Conservation (phyloP, 2,888 invertebrate genomes). For the Ennomos quercinarius region DNA sequence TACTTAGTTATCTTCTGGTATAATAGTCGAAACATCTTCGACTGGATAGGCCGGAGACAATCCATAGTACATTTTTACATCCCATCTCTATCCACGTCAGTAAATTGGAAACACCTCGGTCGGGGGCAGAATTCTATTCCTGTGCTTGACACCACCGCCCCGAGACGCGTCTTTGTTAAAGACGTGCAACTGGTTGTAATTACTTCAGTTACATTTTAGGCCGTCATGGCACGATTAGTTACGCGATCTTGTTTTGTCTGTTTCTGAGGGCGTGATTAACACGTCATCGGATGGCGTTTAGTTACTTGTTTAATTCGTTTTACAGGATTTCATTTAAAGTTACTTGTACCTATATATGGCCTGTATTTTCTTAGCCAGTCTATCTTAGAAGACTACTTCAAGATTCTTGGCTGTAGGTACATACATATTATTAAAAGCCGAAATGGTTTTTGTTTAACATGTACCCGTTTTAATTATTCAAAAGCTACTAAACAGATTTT, state of each 20-base stretch:
- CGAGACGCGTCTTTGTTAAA: conserved; percentile 67
- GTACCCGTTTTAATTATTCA: no score
- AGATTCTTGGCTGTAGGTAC: no score
- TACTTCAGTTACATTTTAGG: conserved; percentile 69
- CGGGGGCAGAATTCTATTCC: conserved; percentile 73
- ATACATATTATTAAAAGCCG: no score
- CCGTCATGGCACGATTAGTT: conserved; percentile 58
- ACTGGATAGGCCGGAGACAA: not conserved
- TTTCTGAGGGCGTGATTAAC: conserved; percentile 23
- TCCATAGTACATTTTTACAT: not conserved
- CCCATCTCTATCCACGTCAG: conserved; percentile 34
- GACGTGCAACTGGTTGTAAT: conserved; percentile 73
- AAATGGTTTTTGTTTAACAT: no score
- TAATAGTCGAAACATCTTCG: no score
- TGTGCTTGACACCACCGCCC: conserved; percentile 70
- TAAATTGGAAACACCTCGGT: conserved; percentile 80
- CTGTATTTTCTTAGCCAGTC: no score
- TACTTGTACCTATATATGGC: no score
- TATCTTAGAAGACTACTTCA: no score
- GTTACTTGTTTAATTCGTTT: not conserved
- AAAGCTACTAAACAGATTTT: no score
- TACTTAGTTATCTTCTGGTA: no score
- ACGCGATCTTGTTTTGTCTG: conserved; percentile 41
- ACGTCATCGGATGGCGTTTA: conserved; percentile 7
- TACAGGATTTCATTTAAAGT: not conserved